Evolutionary conservation across 2,797 vertebrate species (phyloP).

Genomic region (Valencia hispanica): DNA sequence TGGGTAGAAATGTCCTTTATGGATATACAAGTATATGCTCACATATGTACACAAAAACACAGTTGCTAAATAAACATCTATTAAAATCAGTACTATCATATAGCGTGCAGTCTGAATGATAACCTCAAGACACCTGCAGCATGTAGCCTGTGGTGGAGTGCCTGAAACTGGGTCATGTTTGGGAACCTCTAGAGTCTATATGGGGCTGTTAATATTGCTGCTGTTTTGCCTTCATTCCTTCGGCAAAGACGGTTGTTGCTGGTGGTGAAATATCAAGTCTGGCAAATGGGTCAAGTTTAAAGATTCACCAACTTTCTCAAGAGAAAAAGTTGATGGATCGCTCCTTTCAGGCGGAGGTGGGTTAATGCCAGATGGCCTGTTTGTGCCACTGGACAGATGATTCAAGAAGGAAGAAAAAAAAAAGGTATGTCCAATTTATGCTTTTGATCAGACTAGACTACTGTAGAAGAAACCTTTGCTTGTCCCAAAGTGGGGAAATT

Average conservation of each 20-base stretch:
- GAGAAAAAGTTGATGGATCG: neutral
- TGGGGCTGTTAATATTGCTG: conserved; percentile 23
- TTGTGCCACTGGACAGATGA: neutral
- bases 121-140: conserved; percentile 32
- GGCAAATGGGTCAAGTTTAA: conserved; percentile 11
- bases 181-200: conserved; percentile 41
- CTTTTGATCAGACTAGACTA: neutral
- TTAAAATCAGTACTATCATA: conserved; percentile 4
- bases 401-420: neutral
- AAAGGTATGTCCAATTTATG: neutral
- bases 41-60: neutral
- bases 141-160: conserved; percentile 32
- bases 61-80: conserved; percentile 19
- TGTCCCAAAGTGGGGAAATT: neutral
- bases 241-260: conserved; percentile 12
- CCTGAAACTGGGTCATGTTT: conserved; percentile 56
- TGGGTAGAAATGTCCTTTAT: neutral
- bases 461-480: neutral
- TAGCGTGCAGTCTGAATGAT: conserved; percentile 9
- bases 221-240: conserved; percentile 26
- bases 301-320: conserved; percentile 3
- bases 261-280: conserved; percentile 1
- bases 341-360: neutral
- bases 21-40: neutral
- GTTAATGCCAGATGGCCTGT: neutral